Percentiles rank a stretch among this genome's conserved stretches.
These are phyloP conservation scores for Poeciliopsis paucimaculata DNA, from an alignment of 2,797 vertebrate species.

Conservation along the genomic window DNA sequence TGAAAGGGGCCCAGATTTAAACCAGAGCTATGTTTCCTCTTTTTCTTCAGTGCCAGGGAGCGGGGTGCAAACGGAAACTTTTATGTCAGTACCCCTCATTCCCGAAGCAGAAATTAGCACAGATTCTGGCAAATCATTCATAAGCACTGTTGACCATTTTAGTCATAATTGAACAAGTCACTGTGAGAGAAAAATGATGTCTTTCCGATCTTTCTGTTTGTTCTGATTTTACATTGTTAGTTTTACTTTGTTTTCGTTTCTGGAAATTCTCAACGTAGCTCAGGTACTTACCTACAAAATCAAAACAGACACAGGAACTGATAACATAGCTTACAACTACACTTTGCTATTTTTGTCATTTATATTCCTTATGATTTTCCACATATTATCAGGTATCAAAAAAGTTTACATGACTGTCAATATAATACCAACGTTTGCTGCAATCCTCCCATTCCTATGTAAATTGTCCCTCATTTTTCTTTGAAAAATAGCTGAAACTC, in stretches of 20 bases:
- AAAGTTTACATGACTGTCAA: no score
- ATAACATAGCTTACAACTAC: slow-evolving; percentile 20
- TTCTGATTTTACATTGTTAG: slow-evolving; percentile 1
- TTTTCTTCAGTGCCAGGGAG: slow-evolving; percentile 62
- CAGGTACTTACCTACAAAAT: slow-evolving; percentile 46
- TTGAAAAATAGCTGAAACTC: not conserved
- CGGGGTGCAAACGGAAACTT: slow-evolving; percentile 72
- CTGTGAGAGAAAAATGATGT: not conserved
- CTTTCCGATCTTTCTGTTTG: not conserved
- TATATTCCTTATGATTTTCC: not conserved
- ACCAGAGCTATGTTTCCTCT: slow-evolving; percentile 72
- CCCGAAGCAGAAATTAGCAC: slow-evolving; percentile 30
- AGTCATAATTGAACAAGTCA: not conserved
- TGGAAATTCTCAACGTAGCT: slow-evolving; percentile 27
- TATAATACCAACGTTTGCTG: no score
- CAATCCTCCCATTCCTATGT: not conserved
- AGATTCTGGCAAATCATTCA: slow-evolving; percentile 65
- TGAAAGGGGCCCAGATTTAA: slow-evolving; percentile 73
- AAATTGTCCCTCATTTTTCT: not conserved
- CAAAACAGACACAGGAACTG: slow-evolving; percentile 23
- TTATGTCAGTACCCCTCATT: slow-evolving; percentile 33
- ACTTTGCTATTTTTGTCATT: slow-evolving; percentile 45
- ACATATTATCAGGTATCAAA: not conserved
- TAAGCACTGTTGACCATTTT: not conserved
- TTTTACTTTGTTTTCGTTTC: not conserved